Percentiles rank a stretch among this genome's conserved stretches.
phyloP scores from a whole-genome alignment of 2,888 invertebrate species.

The Epistrophe grossulariae region DNA sequence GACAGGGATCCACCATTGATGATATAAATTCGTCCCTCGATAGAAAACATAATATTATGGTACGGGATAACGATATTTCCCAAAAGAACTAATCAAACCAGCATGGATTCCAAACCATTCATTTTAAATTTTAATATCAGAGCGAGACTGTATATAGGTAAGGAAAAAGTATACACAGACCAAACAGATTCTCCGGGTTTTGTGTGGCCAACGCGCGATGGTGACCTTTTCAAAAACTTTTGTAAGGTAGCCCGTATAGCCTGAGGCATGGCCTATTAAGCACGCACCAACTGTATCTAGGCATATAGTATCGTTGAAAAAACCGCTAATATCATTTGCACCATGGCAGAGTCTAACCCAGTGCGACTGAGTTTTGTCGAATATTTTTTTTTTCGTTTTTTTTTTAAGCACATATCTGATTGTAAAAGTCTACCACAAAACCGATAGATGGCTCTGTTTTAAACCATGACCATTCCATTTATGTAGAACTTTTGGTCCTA shows the following conservation, averaged over 20 bases:
- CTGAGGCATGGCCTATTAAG: neutral
- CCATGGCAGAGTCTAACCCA: neutral
- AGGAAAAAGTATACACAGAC: neutral
- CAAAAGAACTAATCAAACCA: slow-evolving; percentile 29
- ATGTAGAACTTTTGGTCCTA: neutral
- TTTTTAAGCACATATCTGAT: neutral
- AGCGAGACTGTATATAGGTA: neutral
- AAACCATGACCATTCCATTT: neutral
- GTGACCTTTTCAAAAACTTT: slow-evolving; percentile 8
- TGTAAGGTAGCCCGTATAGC: neutral
- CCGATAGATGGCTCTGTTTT: neutral
- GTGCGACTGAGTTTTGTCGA: neutral
- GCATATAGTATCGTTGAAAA: neutral
- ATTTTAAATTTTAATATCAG: neutral
- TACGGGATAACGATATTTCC: neutral
- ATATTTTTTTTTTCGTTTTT: neutral
- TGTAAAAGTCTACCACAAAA: neutral
- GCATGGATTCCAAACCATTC: slow-evolving; percentile 25
- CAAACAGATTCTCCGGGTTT: neutral
- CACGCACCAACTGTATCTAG: slow-evolving; percentile 13
- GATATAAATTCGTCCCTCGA: slow-evolving; percentile 16
- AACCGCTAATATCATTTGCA: slow-evolving; percentile 32
- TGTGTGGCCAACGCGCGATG: neutral
- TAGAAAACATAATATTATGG: slow-evolving; percentile 14
- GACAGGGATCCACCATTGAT: slow-evolving; percentile 3